These are phyloP conservation scores for Notodonta ziczac DNA, from an alignment of 2,888 invertebrate genomes.

Conservation along the genomic window DNA sequence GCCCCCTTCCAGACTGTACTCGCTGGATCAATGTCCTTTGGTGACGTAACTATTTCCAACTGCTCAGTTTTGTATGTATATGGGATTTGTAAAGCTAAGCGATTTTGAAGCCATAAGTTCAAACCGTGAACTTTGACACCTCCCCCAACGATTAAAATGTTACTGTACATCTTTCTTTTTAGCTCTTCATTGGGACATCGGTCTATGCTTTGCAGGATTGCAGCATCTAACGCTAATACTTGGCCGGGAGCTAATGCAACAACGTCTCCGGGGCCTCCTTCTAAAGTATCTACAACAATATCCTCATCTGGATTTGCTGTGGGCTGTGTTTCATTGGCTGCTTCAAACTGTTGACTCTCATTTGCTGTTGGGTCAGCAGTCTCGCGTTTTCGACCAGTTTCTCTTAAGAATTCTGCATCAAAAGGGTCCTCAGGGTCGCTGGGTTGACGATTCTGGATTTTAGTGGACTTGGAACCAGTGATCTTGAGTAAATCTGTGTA, in stretches of 20 bases:
- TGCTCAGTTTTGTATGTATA: slow-evolving; percentile 91
- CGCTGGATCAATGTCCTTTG: slow-evolving; percentile 96
- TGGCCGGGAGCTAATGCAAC: slow-evolving; percentile 90
- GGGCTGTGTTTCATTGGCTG: slow-evolving; percentile 77
- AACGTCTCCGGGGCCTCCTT: slow-evolving; percentile 85
- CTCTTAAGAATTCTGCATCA: slow-evolving; percentile 95
- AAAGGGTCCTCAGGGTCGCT: slow-evolving; percentile 96
- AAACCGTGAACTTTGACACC: slow-evolving; percentile 94
- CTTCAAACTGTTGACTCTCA: slow-evolving; percentile 78
- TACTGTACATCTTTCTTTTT: slow-evolving; percentile 97
- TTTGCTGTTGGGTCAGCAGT: slow-evolving; percentile 70
- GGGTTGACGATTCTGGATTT: slow-evolving; percentile 88
- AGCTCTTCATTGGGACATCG: slow-evolving; percentile 94
- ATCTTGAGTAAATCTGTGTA: slow-evolving; percentile 94
- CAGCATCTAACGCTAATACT: slow-evolving; percentile 94
- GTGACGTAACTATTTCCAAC: slow-evolving; percentile 94
- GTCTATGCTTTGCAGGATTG: slow-evolving; percentile 96
- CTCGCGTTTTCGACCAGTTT: slow-evolving; percentile 89
- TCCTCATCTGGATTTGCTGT: slow-evolving; percentile 87
- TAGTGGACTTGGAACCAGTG: slow-evolving; percentile 90
- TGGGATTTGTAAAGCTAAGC: slow-evolving; percentile 93
- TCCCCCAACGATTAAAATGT: slow-evolving; percentile 95
- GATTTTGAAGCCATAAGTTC: slow-evolving; percentile 94
- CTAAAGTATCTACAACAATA: slow-evolving; percentile 88
- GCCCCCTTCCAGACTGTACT: slow-evolving; percentile 98